Evolutionary conservation across 64 coral and sea anemone genomes (phyloP).

Genomic region (Dendronephthya gigantea): DNA sequence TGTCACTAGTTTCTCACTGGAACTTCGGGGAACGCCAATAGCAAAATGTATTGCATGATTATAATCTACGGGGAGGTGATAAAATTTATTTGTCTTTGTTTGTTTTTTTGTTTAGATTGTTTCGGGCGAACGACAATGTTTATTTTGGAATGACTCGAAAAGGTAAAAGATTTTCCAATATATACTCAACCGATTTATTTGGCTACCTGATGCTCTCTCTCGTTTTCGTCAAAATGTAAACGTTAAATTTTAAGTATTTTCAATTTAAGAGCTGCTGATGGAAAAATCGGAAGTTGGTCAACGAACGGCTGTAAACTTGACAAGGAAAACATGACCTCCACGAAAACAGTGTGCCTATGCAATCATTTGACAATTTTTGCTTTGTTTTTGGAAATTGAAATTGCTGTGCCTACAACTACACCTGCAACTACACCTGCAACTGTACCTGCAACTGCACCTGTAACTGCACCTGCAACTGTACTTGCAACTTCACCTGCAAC

Average conservation of each 20-base stretch:
- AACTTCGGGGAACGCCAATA: too few relatives aligned
- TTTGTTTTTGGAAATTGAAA: too few relatives aligned
- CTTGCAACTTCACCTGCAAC: too few relatives aligned
- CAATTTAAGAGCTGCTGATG: neutral
- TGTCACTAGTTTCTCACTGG: too few relatives aligned
- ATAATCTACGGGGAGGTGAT: neutral
- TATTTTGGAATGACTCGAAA: neutral
- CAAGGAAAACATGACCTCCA: neutral
- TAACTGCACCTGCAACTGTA: too few relatives aligned
- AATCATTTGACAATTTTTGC: neutral
- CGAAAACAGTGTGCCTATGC: neutral
- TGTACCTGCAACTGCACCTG: too few relatives aligned
- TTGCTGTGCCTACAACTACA: too few relatives aligned
- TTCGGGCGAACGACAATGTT: neutral
- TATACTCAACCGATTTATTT: too few relatives aligned
- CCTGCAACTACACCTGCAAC: too few relatives aligned
- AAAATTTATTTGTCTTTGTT: neutral
- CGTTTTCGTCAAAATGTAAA: neutral
- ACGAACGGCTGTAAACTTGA: neutral
- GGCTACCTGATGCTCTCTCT: neutral
- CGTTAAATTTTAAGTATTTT: too few relatives aligned
- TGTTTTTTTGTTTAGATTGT: neutral
- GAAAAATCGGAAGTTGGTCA: neutral
- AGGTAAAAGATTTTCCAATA: neutral
- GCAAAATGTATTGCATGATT: too few relatives aligned